Percentiles rank a stretch among this genome's conserved stretches.
These are phyloP conservation scores for Eutolmus rufibarbis DNA, from an alignment of 2,888 invertebrate genomes.

Conservation along the genomic window DNA sequence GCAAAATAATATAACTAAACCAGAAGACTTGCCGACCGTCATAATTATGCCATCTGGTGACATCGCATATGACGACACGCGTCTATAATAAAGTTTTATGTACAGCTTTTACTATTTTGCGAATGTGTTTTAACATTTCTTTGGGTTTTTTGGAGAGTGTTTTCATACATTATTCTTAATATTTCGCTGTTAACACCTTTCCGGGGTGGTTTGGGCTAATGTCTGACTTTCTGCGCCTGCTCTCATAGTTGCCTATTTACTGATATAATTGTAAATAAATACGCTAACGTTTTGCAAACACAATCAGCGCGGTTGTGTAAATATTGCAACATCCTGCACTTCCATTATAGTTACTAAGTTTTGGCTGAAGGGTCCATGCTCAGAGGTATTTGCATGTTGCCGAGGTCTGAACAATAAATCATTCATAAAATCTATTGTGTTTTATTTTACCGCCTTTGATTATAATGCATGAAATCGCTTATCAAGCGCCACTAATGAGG, in stretches of 20 bases:
- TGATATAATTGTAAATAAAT: background rate
- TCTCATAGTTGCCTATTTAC: background rate
- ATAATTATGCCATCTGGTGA: constrained; percentile 59
- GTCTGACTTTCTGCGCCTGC: background rate
- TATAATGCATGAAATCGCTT: constrained; percentile 10
- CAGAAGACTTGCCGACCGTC: constrained; percentile 54
- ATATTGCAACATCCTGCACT: background rate
- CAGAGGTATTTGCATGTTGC: constrained; percentile 24
- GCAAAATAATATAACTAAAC: constrained; percentile 50
- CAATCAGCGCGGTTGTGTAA: background rate
- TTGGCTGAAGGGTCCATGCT: background rate
- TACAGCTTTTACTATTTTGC: constrained; percentile 20
- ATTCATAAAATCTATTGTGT: constrained; percentile 3
- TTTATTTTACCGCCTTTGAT: constrained; percentile 13
- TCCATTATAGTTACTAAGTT: background rate
- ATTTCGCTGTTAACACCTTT: constrained; percentile 1
- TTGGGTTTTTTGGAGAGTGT: background rate
- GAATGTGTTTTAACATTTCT: constrained; percentile 19
- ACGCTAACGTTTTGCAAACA: background rate
- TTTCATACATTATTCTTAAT: background rate
- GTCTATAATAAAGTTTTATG: constrained; percentile 54
- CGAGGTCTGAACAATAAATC: constrained; percentile 20
- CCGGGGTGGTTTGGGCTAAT: constrained; percentile 5
- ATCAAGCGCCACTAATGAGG: background rate
- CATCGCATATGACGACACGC: constrained; percentile 58